phyloP scores from a whole-genome alignment of 2,888 invertebrate genomes.

The Drosophila picticornis region DNA sequence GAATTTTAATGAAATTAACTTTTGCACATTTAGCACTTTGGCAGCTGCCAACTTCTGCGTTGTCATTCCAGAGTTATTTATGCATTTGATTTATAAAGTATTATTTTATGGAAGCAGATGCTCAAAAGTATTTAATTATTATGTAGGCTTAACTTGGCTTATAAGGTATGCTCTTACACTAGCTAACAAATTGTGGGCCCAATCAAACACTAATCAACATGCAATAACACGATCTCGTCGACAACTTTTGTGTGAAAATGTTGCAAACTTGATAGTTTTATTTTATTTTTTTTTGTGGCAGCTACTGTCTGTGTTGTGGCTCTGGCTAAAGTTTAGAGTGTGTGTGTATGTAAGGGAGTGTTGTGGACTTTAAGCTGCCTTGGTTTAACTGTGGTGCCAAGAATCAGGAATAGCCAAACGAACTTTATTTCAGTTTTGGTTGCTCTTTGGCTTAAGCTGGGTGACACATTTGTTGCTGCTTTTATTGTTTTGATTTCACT shows the following conservation, averaged over 20 bases:
- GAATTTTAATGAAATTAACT: slow-evolving; percentile 67
- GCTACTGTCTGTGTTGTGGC: slow-evolving; percentile 37
- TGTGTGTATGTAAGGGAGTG: slow-evolving; percentile 12
- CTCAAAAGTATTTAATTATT: slow-evolving; percentile 33
- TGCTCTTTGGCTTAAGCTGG: slow-evolving; percentile 25
- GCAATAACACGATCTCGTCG: slow-evolving; percentile 11
- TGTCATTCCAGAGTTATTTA: slow-evolving; percentile 45
- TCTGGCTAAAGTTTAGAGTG: slow-evolving; percentile 40
- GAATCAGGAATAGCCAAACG: slow-evolving; percentile 48
- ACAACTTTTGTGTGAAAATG: slow-evolving; percentile 8
- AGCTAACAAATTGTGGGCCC: slow-evolving; percentile 5
- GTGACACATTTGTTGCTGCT: slow-evolving; percentile 49
- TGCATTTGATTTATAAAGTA: slow-evolving; percentile 39
- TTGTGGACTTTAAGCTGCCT: slow-evolving; percentile 22
- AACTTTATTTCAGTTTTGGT: slow-evolving; percentile 42
- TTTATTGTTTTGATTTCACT: slow-evolving; percentile 54
- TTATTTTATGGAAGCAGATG: slow-evolving; percentile 28
- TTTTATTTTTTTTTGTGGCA: slow-evolving; percentile 10
- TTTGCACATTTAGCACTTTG: slow-evolving; percentile 56
- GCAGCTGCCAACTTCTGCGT: slow-evolving; percentile 26
- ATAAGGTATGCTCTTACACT: background rate
- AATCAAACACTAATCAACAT: slow-evolving; percentile 61
- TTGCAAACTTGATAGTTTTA: slow-evolving; percentile 36
- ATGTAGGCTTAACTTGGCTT: background rate
- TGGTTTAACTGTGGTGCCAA: slow-evolving; percentile 39